These are phyloP conservation scores for Zygogramma bicolorata DNA, from an alignment of 2,888 invertebrate genomes.

Conservation along the genomic window DNA sequence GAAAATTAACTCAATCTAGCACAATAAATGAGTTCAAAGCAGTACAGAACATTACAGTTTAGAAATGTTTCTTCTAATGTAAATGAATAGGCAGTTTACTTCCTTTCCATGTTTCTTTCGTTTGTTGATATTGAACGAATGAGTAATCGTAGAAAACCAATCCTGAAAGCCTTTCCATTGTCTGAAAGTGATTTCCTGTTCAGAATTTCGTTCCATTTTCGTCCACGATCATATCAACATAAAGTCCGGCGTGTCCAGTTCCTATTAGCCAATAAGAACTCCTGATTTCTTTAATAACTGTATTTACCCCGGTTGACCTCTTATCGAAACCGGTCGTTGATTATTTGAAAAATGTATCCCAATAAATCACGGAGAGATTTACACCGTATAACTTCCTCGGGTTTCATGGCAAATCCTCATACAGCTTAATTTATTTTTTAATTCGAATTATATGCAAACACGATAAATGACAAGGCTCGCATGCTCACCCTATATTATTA, in stretches of 20 bases:
- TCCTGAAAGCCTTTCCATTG: too few species aligned
- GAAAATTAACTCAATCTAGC: too few species aligned
- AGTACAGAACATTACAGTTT: too few species aligned
- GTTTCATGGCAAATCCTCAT: slow-evolving; percentile 51
- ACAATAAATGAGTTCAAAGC: too few species aligned
- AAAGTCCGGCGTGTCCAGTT: slow-evolving; percentile 4
- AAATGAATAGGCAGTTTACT: too few species aligned
- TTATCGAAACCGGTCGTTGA: slow-evolving; percentile 41
- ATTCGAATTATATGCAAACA: slow-evolving; percentile 61
- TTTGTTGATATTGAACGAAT: too few species aligned
- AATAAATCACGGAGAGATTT: slow-evolving; percentile 50
- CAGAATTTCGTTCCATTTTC: too few species aligned
- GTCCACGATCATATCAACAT: not conserved
- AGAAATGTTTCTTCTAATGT: too few species aligned
- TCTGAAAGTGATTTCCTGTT: too few species aligned
- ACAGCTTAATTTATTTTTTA: slow-evolving; percentile 61
- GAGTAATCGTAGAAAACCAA: too few species aligned
- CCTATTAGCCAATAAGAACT: slow-evolving; percentile 19
- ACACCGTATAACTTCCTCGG: slow-evolving; percentile 20
- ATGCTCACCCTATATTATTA: slow-evolving; percentile 56
- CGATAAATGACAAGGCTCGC: slow-evolving; percentile 56
- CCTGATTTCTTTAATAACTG: slow-evolving; percentile 21
- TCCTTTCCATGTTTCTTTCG: too few species aligned
- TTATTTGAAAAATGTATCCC: slow-evolving; percentile 56
- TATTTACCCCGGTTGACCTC: slow-evolving; percentile 18